Conservation (phyloP, 2,797 vertebrate species). For the Clamator glandarius region DNA sequence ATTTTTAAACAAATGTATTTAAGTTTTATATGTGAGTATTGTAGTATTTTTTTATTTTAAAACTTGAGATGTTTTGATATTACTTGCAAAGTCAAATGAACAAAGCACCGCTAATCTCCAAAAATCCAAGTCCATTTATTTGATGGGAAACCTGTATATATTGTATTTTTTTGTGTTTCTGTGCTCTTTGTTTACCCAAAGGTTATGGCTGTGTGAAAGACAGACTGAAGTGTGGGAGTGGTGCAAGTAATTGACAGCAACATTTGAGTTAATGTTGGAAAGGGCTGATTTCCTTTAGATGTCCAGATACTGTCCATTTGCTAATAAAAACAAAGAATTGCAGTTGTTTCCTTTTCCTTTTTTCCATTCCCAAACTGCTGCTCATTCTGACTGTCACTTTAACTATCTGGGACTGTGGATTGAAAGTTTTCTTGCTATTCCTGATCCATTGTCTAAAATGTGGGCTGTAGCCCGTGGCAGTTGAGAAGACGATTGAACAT, state of each 20-base stretch:
- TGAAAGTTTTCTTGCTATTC: background rate
- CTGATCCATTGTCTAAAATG: background rate
- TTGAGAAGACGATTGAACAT: background rate
- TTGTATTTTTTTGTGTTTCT: constrained; percentile 8
- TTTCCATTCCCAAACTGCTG: background rate
- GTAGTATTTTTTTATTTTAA: constrained; percentile 60
- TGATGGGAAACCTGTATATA: background rate
- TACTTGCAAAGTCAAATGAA: constrained; percentile 32
- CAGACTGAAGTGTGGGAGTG: background rate
- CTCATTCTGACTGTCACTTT: background rate
- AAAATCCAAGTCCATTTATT: background rate
- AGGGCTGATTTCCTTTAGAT: constrained; percentile 8
- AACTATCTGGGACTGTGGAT: accelerated
- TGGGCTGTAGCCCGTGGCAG: background rate
- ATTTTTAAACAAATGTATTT: constrained; percentile 38
- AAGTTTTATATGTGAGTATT: constrained; percentile 65
- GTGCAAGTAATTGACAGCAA: background rate
- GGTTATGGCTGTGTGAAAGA: background rate
- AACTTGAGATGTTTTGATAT: constrained; percentile 35
- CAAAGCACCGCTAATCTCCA: constrained; percentile 14
- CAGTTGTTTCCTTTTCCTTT: background rate
- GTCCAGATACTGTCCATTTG: constrained; percentile 32
- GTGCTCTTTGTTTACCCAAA: constrained; percentile 33
- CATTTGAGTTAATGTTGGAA: constrained; percentile 38
- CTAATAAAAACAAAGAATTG: constrained; percentile 46